Conservation (phyloP, 1,140 invertebrate species). For the Sitobion miscanthi region DNA sequence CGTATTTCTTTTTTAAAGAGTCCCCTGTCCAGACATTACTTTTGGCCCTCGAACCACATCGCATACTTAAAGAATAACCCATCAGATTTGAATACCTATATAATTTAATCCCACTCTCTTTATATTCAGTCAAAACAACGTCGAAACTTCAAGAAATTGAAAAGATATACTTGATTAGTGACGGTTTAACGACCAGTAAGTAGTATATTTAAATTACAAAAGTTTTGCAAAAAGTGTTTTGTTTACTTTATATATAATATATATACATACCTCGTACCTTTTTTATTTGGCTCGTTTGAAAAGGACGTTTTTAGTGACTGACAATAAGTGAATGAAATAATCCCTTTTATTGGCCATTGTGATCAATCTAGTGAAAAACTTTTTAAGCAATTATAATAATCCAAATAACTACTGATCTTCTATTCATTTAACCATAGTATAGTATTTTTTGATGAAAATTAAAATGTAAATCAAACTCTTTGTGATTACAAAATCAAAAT, state of each 20-base stretch:
- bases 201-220: conserved; percentile 32
- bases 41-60: not conserved
- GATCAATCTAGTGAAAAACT: conserved; percentile 7
- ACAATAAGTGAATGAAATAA: not conserved
- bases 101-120: not conserved
- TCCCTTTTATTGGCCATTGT: not conserved
- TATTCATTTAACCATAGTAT: not conserved
- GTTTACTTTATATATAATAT: not conserved
- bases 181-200: conserved; percentile 20
- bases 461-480: conserved; percentile 5
- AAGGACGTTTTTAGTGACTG: conserved; percentile 3
- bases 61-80: not conserved
- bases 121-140: conserved; percentile 17
- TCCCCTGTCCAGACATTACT: conserved; percentile 2
- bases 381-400: conserved; percentile 15
- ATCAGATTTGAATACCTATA: conserved; percentile 12
- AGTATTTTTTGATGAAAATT: not conserved
- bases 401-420: not conserved
- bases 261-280: not conserved
- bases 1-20: conserved; percentile 18
- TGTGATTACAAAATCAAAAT: not conserved
- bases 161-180: conserved; percentile 39
- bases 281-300: conserved; percentile 1
- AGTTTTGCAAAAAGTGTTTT: not conserved
- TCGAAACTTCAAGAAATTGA: not conserved